Evolutionary conservation across 2,888 invertebrate genomes (phyloP).

Genomic region (Agrotis exclamationis): DNA sequence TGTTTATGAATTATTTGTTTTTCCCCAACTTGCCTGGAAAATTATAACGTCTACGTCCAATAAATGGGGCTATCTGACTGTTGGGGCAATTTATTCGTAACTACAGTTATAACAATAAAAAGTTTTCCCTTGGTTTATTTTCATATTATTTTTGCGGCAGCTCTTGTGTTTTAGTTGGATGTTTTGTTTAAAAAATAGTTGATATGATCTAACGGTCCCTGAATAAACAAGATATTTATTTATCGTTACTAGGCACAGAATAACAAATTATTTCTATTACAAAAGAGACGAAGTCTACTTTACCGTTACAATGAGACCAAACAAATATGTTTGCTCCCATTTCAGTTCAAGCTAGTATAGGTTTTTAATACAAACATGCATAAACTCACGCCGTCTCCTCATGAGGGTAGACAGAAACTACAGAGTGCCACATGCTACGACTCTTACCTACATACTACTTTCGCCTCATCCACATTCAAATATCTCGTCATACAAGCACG

Average conservation of each 20-base stretch:
- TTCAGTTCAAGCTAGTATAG: too few species aligned
- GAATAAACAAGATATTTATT: background rate
- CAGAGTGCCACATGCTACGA: too few species aligned
- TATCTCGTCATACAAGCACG: too few species aligned
- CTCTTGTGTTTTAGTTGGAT: constrained; percentile 19
- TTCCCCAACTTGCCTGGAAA: constrained; percentile 67
- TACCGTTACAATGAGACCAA: background rate
- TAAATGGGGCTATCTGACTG: constrained; percentile 58
- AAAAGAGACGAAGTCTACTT: background rate
- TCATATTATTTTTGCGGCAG: constrained; percentile 41
- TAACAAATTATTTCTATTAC: background rate
- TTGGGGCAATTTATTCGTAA: constrained; percentile 52
- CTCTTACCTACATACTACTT: too few species aligned
- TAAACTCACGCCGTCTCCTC: too few species aligned
- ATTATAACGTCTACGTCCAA: constrained; percentile 65
- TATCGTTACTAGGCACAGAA: too few species aligned
- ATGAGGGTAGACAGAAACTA: too few species aligned
- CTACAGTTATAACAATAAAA: constrained; percentile 60
- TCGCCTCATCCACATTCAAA: too few species aligned
- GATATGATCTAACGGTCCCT: background rate
- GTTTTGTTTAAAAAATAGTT: constrained; percentile 28
- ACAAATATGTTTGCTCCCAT: too few species aligned
- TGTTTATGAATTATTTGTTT: constrained; percentile 72
- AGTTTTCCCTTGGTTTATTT: constrained; percentile 54
- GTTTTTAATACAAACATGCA: too few species aligned